Evolutionary conservation across 2,888 invertebrate genomes (phyloP).

Genomic region (Neoascia interrupta): DNA sequence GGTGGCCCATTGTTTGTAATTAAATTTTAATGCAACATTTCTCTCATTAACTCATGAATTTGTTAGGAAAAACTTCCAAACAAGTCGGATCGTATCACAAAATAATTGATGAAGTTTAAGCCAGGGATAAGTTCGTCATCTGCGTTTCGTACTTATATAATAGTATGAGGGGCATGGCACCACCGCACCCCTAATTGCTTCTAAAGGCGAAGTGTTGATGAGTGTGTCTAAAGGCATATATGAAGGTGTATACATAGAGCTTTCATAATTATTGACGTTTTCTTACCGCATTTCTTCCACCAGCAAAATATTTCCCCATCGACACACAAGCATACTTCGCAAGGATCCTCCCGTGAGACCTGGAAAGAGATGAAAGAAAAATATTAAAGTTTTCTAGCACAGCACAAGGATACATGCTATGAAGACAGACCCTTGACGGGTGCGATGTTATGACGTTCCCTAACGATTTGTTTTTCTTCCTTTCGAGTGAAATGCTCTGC

Average conservation of each 20-base stretch:
- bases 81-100: constrained; percentile 11
- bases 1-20: no score
- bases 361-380: constrained; percentile 73
- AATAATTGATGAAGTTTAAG: constrained; percentile 41
- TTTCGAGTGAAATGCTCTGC: not conserved
- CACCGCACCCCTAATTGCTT: no score
- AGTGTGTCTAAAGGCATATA: not conserved
- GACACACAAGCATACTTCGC: constrained; percentile 84
- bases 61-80: constrained; percentile 15
- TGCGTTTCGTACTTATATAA: not conserved
- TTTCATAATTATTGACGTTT: constrained; percentile 48
- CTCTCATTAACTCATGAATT: constrained; percentile 25
- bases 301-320: constrained; percentile 85
- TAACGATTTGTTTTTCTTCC: constrained; percentile 27
- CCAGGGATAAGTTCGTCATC: constrained; percentile 6
- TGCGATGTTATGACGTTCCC: no score
- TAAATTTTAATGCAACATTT: constrained; percentile 40
- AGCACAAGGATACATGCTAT: not conserved
- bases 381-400: constrained; percentile 31
- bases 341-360: constrained; percentile 83
- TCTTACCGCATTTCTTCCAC: constrained; percentile 84
- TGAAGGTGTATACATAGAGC: not conserved
- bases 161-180: no score
- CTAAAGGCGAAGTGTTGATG: not conserved
- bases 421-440: no score